These are phyloP conservation scores for Apostichopus japonicus DNA, from an alignment of 35 echinoderm and acorn worm genomes.

Conservation along the genomic window DNA sequence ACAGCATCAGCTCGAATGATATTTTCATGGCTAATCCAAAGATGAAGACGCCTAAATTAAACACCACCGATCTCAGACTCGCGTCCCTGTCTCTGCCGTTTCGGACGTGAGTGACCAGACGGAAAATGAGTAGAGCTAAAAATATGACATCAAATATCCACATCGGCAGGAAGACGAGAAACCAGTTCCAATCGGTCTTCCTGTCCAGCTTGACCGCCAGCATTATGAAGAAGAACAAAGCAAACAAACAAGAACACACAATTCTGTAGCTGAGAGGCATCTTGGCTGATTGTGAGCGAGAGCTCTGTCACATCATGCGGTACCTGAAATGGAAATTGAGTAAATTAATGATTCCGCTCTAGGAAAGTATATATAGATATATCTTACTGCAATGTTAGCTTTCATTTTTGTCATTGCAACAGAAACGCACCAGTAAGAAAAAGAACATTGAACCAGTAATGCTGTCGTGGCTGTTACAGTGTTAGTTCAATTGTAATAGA, in stretches of 20 bases:
- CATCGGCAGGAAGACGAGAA: constrained; percentile 86
- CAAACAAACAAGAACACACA: constrained; percentile 71
- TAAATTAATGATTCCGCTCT: too few relatives aligned
- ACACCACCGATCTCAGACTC: constrained; percentile 52
- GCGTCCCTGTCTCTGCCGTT: constrained; percentile 69
- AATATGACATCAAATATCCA: constrained; percentile 88
- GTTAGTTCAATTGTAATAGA: too few relatives aligned
- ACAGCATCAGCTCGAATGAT: constrained; percentile 81
- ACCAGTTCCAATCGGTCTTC: constrained; percentile 91
- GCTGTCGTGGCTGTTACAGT: too few relatives aligned
- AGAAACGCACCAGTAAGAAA: too few relatives aligned
- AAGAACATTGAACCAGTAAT: too few relatives aligned
- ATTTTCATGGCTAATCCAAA: constrained; percentile 67
- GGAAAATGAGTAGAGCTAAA: constrained; percentile 52
- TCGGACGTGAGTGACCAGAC: constrained; percentile 73
- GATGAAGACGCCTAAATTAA: constrained; percentile 63
- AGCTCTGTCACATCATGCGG: too few relatives aligned
- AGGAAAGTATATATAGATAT: too few relatives aligned
- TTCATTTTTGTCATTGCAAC: too few relatives aligned
- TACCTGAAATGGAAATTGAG: too few relatives aligned
- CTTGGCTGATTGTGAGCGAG: not conserved
- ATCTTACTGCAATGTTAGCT: too few relatives aligned
- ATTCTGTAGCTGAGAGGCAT: constrained; percentile 87
- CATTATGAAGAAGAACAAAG: constrained; percentile 77
- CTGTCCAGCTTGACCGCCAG: constrained; percentile 75